Percentiles rank a stretch among this genome's conserved stretches.
phyloP scores from a whole-genome alignment of 2,113 vertebrate genomes.

The Phylloscopus whistleri region DNA sequence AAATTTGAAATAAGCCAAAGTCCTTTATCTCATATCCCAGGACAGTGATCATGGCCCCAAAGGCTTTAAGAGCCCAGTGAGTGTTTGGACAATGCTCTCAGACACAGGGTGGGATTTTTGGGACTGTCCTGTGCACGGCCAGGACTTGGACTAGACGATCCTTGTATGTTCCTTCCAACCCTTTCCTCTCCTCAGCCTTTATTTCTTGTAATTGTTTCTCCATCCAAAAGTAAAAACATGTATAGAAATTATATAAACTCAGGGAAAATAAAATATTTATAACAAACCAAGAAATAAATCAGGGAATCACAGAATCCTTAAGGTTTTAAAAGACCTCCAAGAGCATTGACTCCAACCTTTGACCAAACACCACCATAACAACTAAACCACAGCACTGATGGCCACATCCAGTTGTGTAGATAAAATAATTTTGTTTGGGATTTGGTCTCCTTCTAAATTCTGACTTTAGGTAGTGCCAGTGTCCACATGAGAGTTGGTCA shows the following conservation, averaged over 20 bases:
- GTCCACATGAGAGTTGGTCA: background rate
- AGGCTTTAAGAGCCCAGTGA: background rate
- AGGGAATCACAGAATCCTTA: too few relatives aligned
- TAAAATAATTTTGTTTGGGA: background rate
- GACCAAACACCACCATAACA: background rate
- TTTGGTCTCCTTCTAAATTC: background rate
- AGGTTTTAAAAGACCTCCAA: background rate
- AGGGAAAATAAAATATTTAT: background rate
- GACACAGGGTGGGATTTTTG: background rate
- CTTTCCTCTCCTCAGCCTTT: background rate
- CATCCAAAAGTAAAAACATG: rapidly evolving
- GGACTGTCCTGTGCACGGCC: background rate
- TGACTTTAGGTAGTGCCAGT: background rate
- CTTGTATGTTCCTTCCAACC: background rate
- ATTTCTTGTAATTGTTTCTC: background rate
- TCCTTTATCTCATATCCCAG: background rate
- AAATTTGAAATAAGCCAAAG: background rate
- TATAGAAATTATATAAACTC: background rate
- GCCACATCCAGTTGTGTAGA: background rate
- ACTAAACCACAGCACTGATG: background rate
- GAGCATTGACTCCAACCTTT: rapidly evolving
- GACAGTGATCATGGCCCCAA: too few relatives aligned
- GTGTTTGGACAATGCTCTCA: background rate
- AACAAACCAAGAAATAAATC: background rate
- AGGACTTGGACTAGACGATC: background rate